Evolutionary conservation across 2,888 invertebrate genomes (phyloP), one percentile per base, ranked within the genome.

Genomic region (Cyrtodaria siliqua): DNA sequence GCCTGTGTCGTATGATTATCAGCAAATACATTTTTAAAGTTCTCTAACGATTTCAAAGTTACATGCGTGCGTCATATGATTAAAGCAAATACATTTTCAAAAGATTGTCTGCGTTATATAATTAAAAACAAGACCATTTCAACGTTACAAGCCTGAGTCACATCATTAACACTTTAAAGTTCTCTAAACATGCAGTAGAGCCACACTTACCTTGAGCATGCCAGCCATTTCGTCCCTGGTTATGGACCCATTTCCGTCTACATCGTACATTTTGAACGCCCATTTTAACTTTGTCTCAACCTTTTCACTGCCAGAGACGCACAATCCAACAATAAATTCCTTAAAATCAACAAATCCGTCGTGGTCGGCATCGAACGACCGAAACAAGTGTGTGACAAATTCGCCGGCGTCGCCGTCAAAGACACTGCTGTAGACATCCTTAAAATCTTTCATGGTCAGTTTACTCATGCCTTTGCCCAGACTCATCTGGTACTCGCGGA

Each of bases 181-280:
- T n/a, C n/a, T n/a, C n/a, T n/a, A n/a, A n/a, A n/a, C n/a, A n/a
- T n/a, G n/a, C n/a, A n/a, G n/a, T 24, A n/a, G 2, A 27, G 8
- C 3, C n/a, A 14, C 33, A 56, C 55, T 56, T 74, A 83, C 85
- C 63, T 77, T 73, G 1, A 85, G 63, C 70, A 85, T 82, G 40
- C 70, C 63, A 4, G 59, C 42, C 85, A 85, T 85, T 57, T 85
- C 85, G 3, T 77, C 82, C 12, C 70, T 56, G 14, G 79, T 64
- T 27, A 85, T 82, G 29, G 70, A 83, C 1, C 85, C 85, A 61
- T 85, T 81, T 1, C 79, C 82, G 50, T 85, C 82, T 24, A 70
- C 74, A 33, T 85, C 85, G 38, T 85, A 85, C 82, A 85, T 82
- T n/a, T 62, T 72, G 47, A 85, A 85, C 14, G 85, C 83, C 85